A percentile compares a stretch with the other conserved stretches of the same genome.
phyloP scores from a whole-genome alignment of 2,797 vertebrate species.

The Rhadinocentrus ornatus region DNA sequence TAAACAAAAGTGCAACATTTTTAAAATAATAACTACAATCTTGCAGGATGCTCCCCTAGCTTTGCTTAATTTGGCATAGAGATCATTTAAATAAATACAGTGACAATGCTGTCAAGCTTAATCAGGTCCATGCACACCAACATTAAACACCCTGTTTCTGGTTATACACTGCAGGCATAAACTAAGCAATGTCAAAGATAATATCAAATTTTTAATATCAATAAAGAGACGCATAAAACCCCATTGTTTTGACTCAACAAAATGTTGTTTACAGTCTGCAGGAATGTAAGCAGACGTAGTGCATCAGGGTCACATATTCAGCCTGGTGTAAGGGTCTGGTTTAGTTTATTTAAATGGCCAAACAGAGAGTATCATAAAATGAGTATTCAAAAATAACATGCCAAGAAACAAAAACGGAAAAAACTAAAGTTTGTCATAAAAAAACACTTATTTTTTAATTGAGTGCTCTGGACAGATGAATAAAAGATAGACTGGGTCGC shows the following conservation, averaged over 20 bases:
- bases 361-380: not conserved
- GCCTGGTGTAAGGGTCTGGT: not conserved
- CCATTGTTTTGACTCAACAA: not conserved
- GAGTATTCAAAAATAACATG: not conserved
- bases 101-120: too few species aligned
- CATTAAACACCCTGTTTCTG: not conserved
- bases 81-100: too few species aligned
- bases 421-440: not conserved
- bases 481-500: not conserved
- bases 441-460: not conserved
- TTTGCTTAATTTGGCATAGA: not conserved
- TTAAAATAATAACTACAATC: not conserved
- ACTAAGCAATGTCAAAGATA: not conserved
- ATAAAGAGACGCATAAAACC: not conserved
- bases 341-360: not conserved
- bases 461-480: not conserved
- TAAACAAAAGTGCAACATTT: not conserved
- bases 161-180: not conserved
- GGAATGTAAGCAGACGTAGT: not conserved
- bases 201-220: not conserved
- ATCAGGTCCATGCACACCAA: too few species aligned
- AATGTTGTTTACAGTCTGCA: not conserved
- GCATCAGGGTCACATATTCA: not conserved
- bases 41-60: too few species aligned
- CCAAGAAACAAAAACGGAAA: not conserved